Conservation (phyloP, 2,888 invertebrate genomes). For the Netelia fuscicornis region DNA sequence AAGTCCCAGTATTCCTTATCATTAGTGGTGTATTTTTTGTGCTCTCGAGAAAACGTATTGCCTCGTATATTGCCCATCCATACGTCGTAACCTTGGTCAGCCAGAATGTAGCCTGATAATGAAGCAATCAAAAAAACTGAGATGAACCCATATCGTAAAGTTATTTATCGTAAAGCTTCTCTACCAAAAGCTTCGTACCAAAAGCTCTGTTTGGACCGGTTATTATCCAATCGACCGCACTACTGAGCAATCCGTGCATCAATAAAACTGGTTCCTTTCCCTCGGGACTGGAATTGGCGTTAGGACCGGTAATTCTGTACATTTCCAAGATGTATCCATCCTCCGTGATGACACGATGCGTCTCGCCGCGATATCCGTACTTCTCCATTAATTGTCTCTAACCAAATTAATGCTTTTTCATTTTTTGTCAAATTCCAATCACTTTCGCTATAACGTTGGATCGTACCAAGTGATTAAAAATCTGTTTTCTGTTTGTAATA, state of each 20-base stretch:
- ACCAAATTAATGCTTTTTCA: not conserved
- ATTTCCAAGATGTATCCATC: conserved; percentile 92
- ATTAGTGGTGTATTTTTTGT: conserved; percentile 82
- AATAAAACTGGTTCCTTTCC: conserved; percentile 87
- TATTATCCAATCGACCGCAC: conserved; percentile 91
- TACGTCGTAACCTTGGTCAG: conserved; percentile 81
- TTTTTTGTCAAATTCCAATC: not conserved
- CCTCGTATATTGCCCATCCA: conserved; percentile 88
- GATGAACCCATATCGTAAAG: not conserved
- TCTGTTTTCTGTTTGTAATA: not conserved
- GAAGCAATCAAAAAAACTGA: not conserved
- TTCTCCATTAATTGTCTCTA: conserved; percentile 85
- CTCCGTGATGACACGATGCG: conserved; percentile 88
- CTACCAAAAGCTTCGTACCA: conserved; percentile 84
- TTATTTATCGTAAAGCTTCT: not conserved
- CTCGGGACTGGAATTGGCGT: conserved; percentile 83
- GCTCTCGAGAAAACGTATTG: conserved; percentile 87
- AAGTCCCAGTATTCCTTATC: conserved; percentile 81
- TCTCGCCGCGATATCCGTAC: conserved; percentile 89
- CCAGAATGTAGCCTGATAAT: conserved; percentile 77
- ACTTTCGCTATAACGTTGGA: not conserved
- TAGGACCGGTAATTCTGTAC: conserved; percentile 89
- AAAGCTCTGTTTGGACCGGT: conserved; percentile 89
- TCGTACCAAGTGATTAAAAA: not conserved
- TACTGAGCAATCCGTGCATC: conserved; percentile 90